Evolutionary conservation across 2,797 vertebrate species (phyloP).

Genomic region (Pristis pectinata): DNA sequence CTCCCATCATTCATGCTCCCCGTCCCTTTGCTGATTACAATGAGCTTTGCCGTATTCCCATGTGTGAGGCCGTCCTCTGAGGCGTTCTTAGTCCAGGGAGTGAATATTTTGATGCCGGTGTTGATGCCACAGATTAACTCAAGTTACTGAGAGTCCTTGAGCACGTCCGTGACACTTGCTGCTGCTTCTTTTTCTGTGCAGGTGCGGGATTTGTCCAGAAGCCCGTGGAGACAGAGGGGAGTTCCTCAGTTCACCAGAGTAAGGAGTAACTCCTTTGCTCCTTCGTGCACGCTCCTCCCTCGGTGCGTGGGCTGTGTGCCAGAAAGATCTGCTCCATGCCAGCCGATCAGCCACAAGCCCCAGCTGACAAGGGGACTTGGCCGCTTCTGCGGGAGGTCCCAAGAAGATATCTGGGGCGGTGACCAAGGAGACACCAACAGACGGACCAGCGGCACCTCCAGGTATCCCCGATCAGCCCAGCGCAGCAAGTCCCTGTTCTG

Average conservation of each 20-base stretch:
- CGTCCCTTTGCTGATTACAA: too few relatives aligned
- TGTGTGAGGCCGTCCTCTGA: too few relatives aligned
- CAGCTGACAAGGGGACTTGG: conserved; percentile 41
- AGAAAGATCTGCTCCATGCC: conserved; percentile 50
- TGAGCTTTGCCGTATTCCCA: too few relatives aligned
- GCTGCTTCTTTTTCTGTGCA: conserved; percentile 40
- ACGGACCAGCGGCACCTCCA: conserved; percentile 42
- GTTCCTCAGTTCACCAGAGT: conserved; percentile 44
- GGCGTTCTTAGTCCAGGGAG: too few relatives aligned
- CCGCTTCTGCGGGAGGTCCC: conserved; percentile 49
- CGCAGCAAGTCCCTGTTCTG: conserved; percentile 76
- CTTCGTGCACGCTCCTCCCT: conserved; percentile 46
- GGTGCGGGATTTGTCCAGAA: conserved; percentile 50
- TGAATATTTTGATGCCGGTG: too few relatives aligned
- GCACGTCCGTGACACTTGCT: background rate
- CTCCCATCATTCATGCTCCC: too few relatives aligned
- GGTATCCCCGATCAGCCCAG: conserved; percentile 58
- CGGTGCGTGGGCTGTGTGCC: conserved; percentile 45
- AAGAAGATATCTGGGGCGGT: conserved; percentile 44
- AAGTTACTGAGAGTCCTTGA: too few relatives aligned
- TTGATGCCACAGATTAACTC: too few relatives aligned
- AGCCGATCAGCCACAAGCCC: conserved; percentile 41
- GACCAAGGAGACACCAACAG: conserved; percentile 41
- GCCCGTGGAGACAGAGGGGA: conserved; percentile 53
- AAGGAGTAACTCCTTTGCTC: conserved; percentile 45